Base-by-base conservation (phyloP, 2,888 invertebrate species). In the Ectemnius cavifrons region DNA sequence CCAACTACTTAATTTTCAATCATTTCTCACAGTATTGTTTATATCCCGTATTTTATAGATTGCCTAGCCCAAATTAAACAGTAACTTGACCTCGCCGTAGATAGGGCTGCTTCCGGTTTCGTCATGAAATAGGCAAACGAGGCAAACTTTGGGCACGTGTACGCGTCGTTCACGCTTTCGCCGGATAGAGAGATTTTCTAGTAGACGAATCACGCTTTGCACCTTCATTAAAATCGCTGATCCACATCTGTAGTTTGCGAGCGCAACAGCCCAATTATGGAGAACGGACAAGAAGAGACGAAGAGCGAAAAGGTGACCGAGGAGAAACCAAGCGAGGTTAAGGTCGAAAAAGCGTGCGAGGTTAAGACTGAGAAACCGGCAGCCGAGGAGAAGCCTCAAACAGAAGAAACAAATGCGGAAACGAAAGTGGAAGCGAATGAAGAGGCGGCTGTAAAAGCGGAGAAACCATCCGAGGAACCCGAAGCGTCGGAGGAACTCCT, bases 401-500 rank as follows among this genome's bases (percentile, higher is more conserved):
- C 77, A 47, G 16, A 52, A 14, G 52, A 52, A 52, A 14, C 52
- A 52, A 47, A 11, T n/a, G 13, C 47, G 3, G 47, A 47, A 47
- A 11, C 47, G 3, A 52, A 14, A 4, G n/a, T 13, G 6, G 11
- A 70, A 63, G 16, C 62, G n/a, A 18, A 4, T 1, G 11, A 37
- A 37, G 37, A 37, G 37, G 37, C 5, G 11, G 11, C 37, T 37
- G 37, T 1, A 37, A 37, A 6, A 8, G 1, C 8, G 8, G 37
- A 37, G 37, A 37, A 6, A 11, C 37, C 37, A 11, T 4, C 37
- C 37, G 37, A 37, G 0, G 37, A 27, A 0, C 81, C 75, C 5
- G 81, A 84, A 66, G 73, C 84, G 0, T 67, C 83, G 1, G 63
- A 67, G 4, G 86, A 87, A 63, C 77, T 89, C 16, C 69, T 88